Evolutionary conservation across 2,113 vertebrate species (phyloP), one percentile per base, ranked within the genome.

Genomic region (Heptranchias perlo): DNA sequence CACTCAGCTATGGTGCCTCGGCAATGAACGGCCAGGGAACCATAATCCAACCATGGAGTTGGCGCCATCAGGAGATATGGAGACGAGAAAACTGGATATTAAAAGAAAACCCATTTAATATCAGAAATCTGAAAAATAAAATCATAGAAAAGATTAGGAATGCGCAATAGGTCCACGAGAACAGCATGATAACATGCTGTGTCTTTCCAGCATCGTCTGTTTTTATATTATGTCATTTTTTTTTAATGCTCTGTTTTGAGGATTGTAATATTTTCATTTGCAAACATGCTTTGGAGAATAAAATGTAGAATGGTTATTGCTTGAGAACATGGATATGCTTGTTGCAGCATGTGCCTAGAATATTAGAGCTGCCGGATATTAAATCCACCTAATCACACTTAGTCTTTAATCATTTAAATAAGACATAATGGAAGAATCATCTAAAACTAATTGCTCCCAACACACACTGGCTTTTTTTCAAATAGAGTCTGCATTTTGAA

Each of bases 341-440:
- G 89, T 92, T 64, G 54, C 61, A 23, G 54, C 54, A 10, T 64
- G 58, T 35, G 39, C 21, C 89, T n/a, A 62, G 89, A 64, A 93
- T 39, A 39, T 62, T 64, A 95, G 93, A 69, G 64, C 62, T 95
- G 64, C 64, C 93, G 64, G 64, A 69, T 95, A 65, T 95, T 95
- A 95, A 95, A 95, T 95, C 93, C 93, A 47, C 58, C 39, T 67
- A 95, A 95, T 95, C 93, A 69, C 62, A 95, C 93, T 69, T 69
- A 52, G 93, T 95, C 62, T 67, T 95, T 95, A 95, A 95, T 95
- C 62, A 67, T 95, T 95, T 95, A 95, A 95, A 69, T 95, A 95
- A 95, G 62, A 95, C 94, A 95, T 95, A 95, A 95, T 69, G 94
- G 94, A 52, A 73, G 94, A 95, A 95, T 95, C 94, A 95, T 95